Percentiles rank a stretch among this genome's conserved stretches.
Evolutionary conservation across 2,888 invertebrate genomes (phyloP).

Genomic region (Pardosa pseudoannulata): DNA sequence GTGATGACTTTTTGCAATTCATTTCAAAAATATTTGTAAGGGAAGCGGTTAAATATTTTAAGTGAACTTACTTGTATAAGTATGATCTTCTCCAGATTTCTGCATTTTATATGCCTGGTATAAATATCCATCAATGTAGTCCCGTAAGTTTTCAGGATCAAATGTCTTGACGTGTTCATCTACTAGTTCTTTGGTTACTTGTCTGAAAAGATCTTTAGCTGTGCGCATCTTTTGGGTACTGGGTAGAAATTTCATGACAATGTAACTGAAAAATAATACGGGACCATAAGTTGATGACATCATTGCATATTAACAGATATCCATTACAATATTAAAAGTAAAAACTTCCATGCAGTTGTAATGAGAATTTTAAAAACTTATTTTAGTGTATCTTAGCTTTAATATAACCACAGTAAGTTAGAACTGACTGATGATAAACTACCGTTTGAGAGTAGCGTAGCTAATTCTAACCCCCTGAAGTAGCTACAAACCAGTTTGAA

Average conservation of each 20-base stretch:
- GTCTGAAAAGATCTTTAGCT: not conserved
- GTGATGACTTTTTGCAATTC: too few relatives aligned
- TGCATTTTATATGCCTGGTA: slow-evolving; percentile 22
- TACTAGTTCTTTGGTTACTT: slow-evolving; percentile 19
- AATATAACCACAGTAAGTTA: too few relatives aligned
- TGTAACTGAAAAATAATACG: slow-evolving; percentile 3
- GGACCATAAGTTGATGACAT: not conserved
- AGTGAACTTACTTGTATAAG: slow-evolving; percentile 31
- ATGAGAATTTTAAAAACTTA: too few relatives aligned
- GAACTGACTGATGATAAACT: too few relatives aligned
- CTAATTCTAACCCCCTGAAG: too few relatives aligned
- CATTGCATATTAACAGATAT: too few relatives aligned
- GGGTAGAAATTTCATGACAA: slow-evolving; percentile 17
- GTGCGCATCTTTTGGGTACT: slow-evolving; percentile 15
- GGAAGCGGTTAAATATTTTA: too few relatives aligned
- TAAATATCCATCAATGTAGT: slow-evolving; percentile 48
- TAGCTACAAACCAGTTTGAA: too few relatives aligned
- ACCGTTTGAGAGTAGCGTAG: too few relatives aligned
- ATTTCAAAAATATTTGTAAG: too few relatives aligned
- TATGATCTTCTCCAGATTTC: slow-evolving; percentile 19
- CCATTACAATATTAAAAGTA: too few relatives aligned
- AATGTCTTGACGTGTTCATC: slow-evolving; percentile 41
- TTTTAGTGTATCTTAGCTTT: not conserved
- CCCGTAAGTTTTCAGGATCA: slow-evolving; percentile 29
- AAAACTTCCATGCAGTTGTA: too few relatives aligned